These are phyloP conservation scores for Lepidonotus clava DNA, from an alignment of 2,888 invertebrate species.

Conservation along the genomic window DNA sequence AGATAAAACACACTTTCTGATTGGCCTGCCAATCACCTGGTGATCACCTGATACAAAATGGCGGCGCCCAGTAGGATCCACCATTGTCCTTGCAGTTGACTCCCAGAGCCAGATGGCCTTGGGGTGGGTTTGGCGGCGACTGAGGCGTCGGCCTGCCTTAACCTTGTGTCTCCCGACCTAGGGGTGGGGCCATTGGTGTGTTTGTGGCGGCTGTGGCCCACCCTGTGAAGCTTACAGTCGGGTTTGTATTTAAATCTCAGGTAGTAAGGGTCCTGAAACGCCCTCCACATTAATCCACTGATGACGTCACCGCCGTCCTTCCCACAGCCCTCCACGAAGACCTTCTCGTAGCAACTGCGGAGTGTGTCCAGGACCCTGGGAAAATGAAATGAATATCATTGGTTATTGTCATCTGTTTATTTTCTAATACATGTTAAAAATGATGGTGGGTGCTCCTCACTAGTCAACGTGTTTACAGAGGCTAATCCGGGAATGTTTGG, in stretches of 20 bases:
- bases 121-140: neutral
- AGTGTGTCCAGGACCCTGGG: conserved; percentile 40
- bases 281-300: conserved; percentile 42
- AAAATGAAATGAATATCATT: neutral
- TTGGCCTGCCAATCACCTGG: neutral
- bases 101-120: neutral
- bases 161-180: neutral
- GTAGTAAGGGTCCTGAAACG: conserved; percentile 54
- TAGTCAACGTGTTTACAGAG: too few species aligned
- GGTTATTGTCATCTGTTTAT: too few species aligned
- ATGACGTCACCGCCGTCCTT: conserved; percentile 52
- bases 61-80: neutral
- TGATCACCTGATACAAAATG: conserved; percentile 13
- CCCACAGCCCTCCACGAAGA: conserved; percentile 29
- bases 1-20: too few species aligned
- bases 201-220: neutral
- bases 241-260: conserved; percentile 50
- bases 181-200: neutral
- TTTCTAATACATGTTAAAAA: too few species aligned
- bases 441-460: too few species aligned
- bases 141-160: neutral
- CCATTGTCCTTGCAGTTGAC: neutral
- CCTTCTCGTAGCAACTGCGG: conserved; percentile 40
- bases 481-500: too few species aligned
- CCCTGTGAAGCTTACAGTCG: conserved; percentile 39